Conservation (phyloP, 2,888 invertebrate species). For the Dermolepida albohirtum region DNA sequence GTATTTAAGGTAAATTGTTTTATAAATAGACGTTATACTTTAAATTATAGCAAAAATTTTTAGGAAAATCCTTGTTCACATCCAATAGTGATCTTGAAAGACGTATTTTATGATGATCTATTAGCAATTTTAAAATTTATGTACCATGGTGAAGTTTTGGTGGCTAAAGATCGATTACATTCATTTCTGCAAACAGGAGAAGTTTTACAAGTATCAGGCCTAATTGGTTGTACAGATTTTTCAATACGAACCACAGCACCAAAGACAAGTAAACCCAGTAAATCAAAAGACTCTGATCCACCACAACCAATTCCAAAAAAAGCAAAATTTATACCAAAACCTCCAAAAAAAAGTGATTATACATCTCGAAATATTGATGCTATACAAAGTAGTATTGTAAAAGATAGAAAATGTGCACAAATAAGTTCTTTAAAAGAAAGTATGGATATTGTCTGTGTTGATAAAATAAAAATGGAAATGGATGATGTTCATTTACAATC, state of each 20-base stretch:
- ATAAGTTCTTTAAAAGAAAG: conserved; percentile 38
- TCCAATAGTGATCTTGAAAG: conserved; percentile 84
- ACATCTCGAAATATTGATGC: conserved; percentile 27
- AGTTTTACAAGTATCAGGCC: conserved; percentile 75
- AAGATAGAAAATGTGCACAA: conserved; percentile 44
- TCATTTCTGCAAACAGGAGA: conserved; percentile 83
- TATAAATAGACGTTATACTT: background rate
- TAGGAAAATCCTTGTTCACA: conserved; percentile 81
- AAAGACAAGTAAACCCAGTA: conserved; percentile 30
- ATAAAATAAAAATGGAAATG: conserved; percentile 47
- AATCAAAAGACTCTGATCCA: conserved; percentile 31
- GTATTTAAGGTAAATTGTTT: conserved; percentile 73
- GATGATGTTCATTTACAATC: conserved; percentile 52
- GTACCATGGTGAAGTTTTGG: conserved; percentile 93
- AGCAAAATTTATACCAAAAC: conserved; percentile 38
- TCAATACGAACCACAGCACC: conserved; percentile 34
- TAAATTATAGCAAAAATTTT: conserved; percentile 2
- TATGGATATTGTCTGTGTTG: conserved; percentile 35
- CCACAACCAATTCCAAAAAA: conserved; percentile 32
- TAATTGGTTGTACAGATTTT: conserved; percentile 62
- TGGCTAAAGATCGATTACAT: conserved; percentile 88
- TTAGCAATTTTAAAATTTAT: conserved; percentile 90
- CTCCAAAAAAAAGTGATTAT: conserved; percentile 39
- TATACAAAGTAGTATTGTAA: conserved; percentile 41
- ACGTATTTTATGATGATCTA: conserved; percentile 92